Conservation (phyloP, 1,140 invertebrate genomes). For the Lethocerus indicus region DNA sequence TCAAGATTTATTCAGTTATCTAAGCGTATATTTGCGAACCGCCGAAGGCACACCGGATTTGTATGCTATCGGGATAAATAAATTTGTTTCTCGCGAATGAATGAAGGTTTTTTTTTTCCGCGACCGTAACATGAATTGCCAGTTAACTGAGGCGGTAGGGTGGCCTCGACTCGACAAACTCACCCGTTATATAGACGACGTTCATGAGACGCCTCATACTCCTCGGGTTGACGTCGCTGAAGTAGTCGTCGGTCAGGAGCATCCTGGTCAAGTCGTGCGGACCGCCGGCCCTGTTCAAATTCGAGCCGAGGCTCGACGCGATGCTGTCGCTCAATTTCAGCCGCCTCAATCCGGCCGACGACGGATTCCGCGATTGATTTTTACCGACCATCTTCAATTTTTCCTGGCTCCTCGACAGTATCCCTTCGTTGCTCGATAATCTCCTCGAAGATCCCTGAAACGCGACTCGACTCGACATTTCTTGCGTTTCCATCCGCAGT, state of each 20-base stretch:
- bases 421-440: too few species aligned
- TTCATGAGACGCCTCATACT: slow-evolving; percentile 95
- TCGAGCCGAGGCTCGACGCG: slow-evolving; percentile 75
- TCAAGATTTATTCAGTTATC: too few species aligned
- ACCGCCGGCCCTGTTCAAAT: slow-evolving; percentile 53
- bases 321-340: slow-evolving; percentile 70
- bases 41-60: too few species aligned
- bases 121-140: too few species aligned
- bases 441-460: too few species aligned
- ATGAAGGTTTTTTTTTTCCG: too few species aligned
- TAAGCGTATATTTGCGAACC: too few species aligned
- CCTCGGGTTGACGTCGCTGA: slow-evolving; percentile 92
- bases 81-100: too few species aligned
- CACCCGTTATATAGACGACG: slow-evolving; percentile 89
- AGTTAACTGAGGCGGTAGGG: too few species aligned
- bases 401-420: slow-evolving; percentile 61
- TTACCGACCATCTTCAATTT: slow-evolving; percentile 35
- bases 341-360: slow-evolving; percentile 46
- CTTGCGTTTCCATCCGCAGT: too few species aligned
- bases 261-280: slow-evolving; percentile 66
- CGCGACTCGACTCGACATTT: too few species aligned
- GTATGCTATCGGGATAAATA: too few species aligned
- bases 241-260: slow-evolving; percentile 85
- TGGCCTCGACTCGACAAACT: slow-evolving; percentile 14
- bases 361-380: slow-evolving; percentile 26